Percentiles rank a stretch among this genome's conserved stretches.
Evolutionary conservation across 2,888 invertebrate genomes (phyloP).

Genomic region (Philonicus albiceps): DNA sequence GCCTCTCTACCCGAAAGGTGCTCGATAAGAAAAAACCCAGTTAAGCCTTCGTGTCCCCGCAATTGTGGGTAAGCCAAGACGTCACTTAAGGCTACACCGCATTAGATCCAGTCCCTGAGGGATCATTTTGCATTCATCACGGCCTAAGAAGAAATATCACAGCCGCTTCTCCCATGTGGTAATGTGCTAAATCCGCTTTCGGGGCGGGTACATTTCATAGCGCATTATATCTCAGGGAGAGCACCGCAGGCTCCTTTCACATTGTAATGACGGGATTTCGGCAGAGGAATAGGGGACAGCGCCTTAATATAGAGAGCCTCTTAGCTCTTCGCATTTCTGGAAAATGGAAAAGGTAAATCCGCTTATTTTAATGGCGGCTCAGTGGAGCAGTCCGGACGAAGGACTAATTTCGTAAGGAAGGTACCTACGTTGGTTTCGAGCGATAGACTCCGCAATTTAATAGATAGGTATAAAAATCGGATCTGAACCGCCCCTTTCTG

Average conservation of each 20-base stretch:
- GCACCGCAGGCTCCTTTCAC: conserved; percentile 33
- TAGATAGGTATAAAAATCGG: conserved; percentile 23
- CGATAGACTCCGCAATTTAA: conserved; percentile 25
- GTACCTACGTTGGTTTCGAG: conserved; percentile 5
- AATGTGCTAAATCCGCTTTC: conserved; percentile 40
- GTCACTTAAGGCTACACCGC: background rate
- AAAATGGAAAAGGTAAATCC: conserved; percentile 41
- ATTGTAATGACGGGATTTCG: conserved; percentile 36
- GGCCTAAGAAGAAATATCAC: background rate
- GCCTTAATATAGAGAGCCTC: conserved; percentile 29
- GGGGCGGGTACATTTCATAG: conserved; percentile 25
- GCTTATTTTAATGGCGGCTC: conserved; percentile 36
- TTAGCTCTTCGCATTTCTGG: conserved; percentile 16
- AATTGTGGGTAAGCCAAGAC: background rate
- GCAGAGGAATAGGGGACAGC: background rate
- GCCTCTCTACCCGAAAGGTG: background rate
- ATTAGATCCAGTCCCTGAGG: conserved; percentile 20
- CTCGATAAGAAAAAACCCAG: background rate
- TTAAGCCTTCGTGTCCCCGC: background rate
- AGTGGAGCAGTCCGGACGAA: conserved; percentile 18
- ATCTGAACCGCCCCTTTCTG: background rate
- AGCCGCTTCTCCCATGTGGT: conserved; percentile 33
- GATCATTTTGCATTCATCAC: conserved; percentile 39
- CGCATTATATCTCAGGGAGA: conserved; percentile 22
- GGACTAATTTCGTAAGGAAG: conserved; percentile 28